Base-by-base conservation (phyloP, 2,888 invertebrate genomes). In the Allygus modestus region DNA sequence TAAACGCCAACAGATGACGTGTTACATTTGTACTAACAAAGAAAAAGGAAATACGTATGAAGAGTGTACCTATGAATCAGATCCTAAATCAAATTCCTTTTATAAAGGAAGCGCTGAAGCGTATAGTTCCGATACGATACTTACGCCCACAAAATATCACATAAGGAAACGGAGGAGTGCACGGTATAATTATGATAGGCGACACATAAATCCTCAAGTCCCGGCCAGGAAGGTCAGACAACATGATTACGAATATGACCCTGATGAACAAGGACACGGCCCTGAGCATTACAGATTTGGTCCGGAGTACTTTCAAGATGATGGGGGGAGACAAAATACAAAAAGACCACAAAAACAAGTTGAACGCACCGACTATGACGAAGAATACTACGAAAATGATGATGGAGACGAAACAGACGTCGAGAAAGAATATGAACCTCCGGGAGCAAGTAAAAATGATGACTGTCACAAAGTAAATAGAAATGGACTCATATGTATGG, bases 51-150 rank as follows among this genome's bases (percentile, higher is more conserved):
- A 94, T 46, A 94, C 94, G 86, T 96, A 94, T 86, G 96, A 97
- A 89, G 94, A 94, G n/a, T 97, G 97, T 89, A 94, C 95, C 0
- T 97, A 96, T 89, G 94, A 94, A 17, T 93, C 94, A 0, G 93
- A 94, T 86, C 95, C 95, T 0, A 92, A 93, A 88, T 94, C 95
- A 86, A 94, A 95, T 89, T 92, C 90, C 31, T 90, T 90, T 85
- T 90, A 90, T 85, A 87, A 89, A 58, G 90, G 90, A 26, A 84
- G 86, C 28, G 81, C 85, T 20, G 84, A 87, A 54, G 73, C 86
- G n/a, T 86, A 86, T 75, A 85, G 87, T 33, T 61, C 81, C 26
- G 82, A 86, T 46, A 83, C 77, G 28, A 75, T 83, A 11, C n/a
- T 83, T 2, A 54, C 37, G n/a, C 46, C 83, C 31, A 15, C 71